Base-by-base conservation (phyloP, 2,888 invertebrate species). In the Urechis unicinctus region DNA sequence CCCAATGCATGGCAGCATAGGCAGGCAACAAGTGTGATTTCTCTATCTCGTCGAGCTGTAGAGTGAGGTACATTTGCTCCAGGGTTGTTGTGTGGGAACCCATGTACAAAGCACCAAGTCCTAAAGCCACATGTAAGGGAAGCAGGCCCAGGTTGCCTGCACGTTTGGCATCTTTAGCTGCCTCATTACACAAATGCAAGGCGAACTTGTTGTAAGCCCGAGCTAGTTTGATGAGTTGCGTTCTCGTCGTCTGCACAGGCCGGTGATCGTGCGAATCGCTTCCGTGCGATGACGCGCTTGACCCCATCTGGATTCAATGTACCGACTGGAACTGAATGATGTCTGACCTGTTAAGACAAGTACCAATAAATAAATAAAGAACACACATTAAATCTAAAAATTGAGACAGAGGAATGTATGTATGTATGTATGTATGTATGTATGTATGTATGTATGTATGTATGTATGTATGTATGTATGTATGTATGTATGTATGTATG, bases 1-100 rank as follows among this genome's bases (percentile, higher is more conserved):
- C 65, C 64, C 64, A 65, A 55, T 65, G 62, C 53, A 65, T 52
- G 24, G 65, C 65, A 1, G 65, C 65, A 52, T 50, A 64, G 26
- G 64, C 64, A 13, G 64, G 61, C 24, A 65, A 55, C 9, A 64
- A 55, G 28, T 65, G 63, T 36, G 51, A 51, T 25, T 56, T 57
- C 28, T 63, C 52, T 9, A 65, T 53, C 50, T 65, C 65, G 26
- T 50, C 36, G 28, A 63, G 59, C 44, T 59, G 55, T 13, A 65
- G 56, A 2, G 50, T 57, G 56, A 61, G 60, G 59, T 52, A 55
- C 3, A 65, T 46, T 49, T 65, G 64, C 6, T 64, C 61, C 50
- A 50, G 50, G 24, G 64, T 61, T 9, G 50, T 49, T 9, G 58
- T 60, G 22, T 49, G 46, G 17, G 64, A 58, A 5, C 65, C 65